These are phyloP conservation scores for Catalaphyllia jardinei DNA, from an alignment of 64 coral and sea anemone species.

Conservation along the genomic window DNA sequence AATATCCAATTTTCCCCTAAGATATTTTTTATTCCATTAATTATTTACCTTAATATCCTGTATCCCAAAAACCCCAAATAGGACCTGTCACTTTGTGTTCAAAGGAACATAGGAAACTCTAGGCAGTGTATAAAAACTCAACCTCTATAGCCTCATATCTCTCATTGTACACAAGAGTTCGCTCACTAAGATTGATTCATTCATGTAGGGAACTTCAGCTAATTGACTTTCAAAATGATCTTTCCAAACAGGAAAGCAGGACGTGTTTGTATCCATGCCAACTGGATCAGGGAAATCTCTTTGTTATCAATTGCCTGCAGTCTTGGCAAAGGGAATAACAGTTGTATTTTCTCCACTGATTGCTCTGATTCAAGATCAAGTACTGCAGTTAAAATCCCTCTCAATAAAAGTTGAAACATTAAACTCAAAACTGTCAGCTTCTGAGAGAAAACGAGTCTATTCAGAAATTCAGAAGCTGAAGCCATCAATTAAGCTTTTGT, in stretches of 20 bases:
- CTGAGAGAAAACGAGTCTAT: constrained; percentile 80
- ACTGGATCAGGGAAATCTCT: constrained; percentile 98
- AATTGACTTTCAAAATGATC: neutral
- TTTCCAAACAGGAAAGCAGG: constrained; percentile 81
- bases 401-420: constrained; percentile 80
- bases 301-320: constrained; percentile 91
- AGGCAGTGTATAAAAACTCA: no score
- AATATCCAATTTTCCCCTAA: no score
- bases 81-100: no score
- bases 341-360: constrained; percentile 97
- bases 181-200: neutral
- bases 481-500: constrained; percentile 82
- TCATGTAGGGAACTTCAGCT: neutral
- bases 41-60: no score
- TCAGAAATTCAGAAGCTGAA: constrained; percentile 65
- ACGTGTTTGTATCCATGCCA: constrained; percentile 98
- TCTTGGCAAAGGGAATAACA: constrained; percentile 81
- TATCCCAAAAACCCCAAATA: no score
- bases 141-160: no score
- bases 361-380: constrained; percentile 97
- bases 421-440: constrained; percentile 82
- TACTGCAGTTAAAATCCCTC: constrained; percentile 63
- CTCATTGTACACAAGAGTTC: no score
- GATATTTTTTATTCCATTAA: no score
- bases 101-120: no score